Evolutionary conservation across 1,140 invertebrate genomes (phyloP).

Genomic region (Streblospio benedicti): DNA sequence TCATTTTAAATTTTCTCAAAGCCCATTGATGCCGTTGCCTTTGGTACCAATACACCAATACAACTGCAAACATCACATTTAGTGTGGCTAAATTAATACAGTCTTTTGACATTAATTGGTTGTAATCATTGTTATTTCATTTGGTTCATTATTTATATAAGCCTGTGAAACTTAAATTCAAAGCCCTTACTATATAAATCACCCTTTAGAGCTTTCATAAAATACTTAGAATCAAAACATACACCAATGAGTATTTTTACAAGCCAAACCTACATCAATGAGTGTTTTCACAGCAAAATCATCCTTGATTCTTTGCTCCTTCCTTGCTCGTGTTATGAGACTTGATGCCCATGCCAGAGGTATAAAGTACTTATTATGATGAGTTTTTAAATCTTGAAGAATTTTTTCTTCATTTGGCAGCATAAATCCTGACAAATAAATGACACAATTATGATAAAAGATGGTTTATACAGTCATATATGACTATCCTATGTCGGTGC

Average conservation of each 20-base stretch:
- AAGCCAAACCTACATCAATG: conserved; percentile 65
- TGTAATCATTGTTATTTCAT: too few relatives aligned
- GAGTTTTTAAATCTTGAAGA: conserved; percentile 65
- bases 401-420: conserved; percentile 66
- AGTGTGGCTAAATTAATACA: too few relatives aligned
- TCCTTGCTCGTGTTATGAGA: conserved; percentile 71
- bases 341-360: conserved; percentile 87
- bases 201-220: neutral
- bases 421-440: conserved; percentile 56
- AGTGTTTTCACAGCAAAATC: conserved; percentile 86
- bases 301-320: conserved; percentile 82
- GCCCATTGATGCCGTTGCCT: too few relatives aligned
- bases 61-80: too few relatives aligned
- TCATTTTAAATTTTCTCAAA: too few relatives aligned
- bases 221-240: neutral
- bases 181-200: too few relatives aligned
- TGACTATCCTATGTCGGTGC: neutral
- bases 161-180: too few relatives aligned
- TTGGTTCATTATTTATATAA: too few relatives aligned
- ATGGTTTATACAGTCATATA: neutral
- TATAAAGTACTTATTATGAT: conserved; percentile 85
- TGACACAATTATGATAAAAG: neutral
- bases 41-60: too few relatives aligned
- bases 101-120: too few relatives aligned
- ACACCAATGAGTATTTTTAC: conserved; percentile 7